Evolutionary conservation across 30 jellyfish, hydroid and myxozoan species (phyloP).

Genomic region (Rhopilema esculentum): DNA sequence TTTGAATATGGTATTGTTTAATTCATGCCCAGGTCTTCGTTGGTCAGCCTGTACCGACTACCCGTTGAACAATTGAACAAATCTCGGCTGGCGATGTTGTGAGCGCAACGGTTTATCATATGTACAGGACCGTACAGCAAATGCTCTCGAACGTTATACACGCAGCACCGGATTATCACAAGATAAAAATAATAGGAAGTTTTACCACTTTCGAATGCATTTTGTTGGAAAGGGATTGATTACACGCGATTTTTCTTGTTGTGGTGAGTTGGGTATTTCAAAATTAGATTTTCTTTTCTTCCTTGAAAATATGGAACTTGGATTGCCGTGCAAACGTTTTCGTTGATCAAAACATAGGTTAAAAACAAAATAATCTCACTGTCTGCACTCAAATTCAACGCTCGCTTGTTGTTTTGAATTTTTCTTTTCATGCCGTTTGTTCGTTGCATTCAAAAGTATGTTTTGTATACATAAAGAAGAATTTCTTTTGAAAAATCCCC

Average conservation of each 20-base stretch:
- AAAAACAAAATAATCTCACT: too few species aligned
- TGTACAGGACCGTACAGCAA: constrained; percentile 4
- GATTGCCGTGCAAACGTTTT: too few species aligned
- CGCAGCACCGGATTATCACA: constrained; percentile 1
- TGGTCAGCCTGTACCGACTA: constrained; percentile 23
- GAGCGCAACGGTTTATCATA: constrained; percentile 4
- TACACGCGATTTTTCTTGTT: background rate
- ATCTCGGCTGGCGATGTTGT: constrained; percentile 53
- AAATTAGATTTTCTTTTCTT: background rate
- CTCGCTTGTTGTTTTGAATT: background rate
- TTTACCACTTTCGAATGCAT: background rate
- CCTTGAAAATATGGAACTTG: too few species aligned
- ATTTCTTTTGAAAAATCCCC: background rate
- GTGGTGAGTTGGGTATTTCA: background rate
- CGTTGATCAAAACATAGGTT: too few species aligned
- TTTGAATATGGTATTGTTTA: constrained; percentile 48
- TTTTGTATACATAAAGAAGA: background rate
- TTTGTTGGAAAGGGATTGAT: background rate
- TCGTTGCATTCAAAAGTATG: background rate
- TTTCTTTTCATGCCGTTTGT: background rate
- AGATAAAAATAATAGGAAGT: background rate
- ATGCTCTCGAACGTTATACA: background rate
- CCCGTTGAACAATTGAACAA: constrained; percentile 64
- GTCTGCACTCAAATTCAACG: too few species aligned
- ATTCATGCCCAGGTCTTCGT: constrained; percentile 49